Base-by-base conservation (phyloP, 2,113 vertebrate species). In the Elachura formosa region DNA sequence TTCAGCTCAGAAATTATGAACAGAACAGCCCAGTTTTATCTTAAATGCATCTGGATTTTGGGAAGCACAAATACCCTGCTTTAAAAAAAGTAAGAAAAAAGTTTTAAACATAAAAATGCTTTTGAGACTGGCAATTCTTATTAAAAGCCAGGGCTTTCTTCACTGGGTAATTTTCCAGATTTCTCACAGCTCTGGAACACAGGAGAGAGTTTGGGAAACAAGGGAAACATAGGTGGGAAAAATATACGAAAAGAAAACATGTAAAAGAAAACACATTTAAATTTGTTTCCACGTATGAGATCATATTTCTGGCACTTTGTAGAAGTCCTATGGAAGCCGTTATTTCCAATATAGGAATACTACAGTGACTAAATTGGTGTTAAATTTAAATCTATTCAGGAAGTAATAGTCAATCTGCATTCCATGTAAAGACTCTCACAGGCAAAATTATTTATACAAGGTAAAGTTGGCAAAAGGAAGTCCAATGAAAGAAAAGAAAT, bases 251-350 rank as follows among this genome's bases (percentile, higher is more conserved):
- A 94, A 95, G 92, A 97, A 97, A 97, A 95, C 92, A 97, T 83
- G 95, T 78, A 95, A 97, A 96, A 97, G 94, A 96, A 97, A 97
- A 97, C 96, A 97, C 94, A 95, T 97, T 97, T 97, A 96, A 96
- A 98, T 98, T 98, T 98, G 97, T 98, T 97, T 97, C 97, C 96
- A 98, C 73, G n/a, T 94, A 96, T 97, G 96, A 97, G 97, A 96
- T 98, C 97, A 97, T 98, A 98, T 98, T 98, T 98, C 98, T 98
- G 97, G 98, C 98, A 98, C 97, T 98, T 98, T 97, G 97, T 97
- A 95, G 93, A 98, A 97, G 97, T 97, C 97, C 97, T 98, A 97
- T 97, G 97, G 97, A 98, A 98, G 95, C 94, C 96, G 97, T 98
- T 97, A 97, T 97, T 97, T 97, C 87, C 96, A 97, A 97, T 97